Evolutionary conservation across 2,888 invertebrate species (phyloP).

Genomic region (Euproctis similis): DNA sequence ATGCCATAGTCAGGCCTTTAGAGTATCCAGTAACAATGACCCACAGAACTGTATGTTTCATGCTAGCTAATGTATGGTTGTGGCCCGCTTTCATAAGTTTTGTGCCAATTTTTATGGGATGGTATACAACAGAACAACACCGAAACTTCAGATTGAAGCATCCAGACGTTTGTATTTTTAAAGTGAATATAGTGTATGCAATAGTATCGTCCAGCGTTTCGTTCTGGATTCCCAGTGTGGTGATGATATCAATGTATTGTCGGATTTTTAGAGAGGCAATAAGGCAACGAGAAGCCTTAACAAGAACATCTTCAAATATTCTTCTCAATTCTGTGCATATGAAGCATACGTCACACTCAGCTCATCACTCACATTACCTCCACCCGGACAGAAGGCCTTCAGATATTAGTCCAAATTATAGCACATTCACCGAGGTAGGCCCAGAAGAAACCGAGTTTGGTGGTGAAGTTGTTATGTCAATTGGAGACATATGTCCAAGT

Average conservation of each 20-base stretch:
- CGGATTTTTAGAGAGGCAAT: conserved; percentile 89
- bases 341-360: conserved; percentile 83
- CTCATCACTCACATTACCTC: conserved; percentile 75
- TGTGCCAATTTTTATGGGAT: conserved; percentile 94
- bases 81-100: conserved; percentile 95
- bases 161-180: conserved; percentile 87
- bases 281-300: conserved; percentile 86
- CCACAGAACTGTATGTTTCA: conserved; percentile 84
- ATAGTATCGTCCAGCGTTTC: conserved; percentile 92
- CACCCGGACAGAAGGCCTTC: conserved; percentile 66
- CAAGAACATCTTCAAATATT: conserved; percentile 90
- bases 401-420: conserved; percentile 68
- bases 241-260: conserved; percentile 95
- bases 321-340: conserved; percentile 89
- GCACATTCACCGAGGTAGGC: conserved; percentile 68
- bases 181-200: conserved; percentile 90
- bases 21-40: conserved; percentile 96
- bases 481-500: conserved; percentile 63
- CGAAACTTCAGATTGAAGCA: conserved; percentile 77
- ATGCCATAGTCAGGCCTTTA: conserved; percentile 92
- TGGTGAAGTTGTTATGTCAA: conserved; percentile 52
- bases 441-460: conserved; percentile 66
- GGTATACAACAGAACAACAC: conserved; percentile 93
- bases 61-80: conserved; percentile 93
- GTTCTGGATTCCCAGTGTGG: conserved; percentile 94